A percentile compares a stretch with the other conserved stretches of the same genome.
Evolutionary conservation across 2,113 vertebrate species (phyloP).

Genomic region (Bombycilla garrulus): DNA sequence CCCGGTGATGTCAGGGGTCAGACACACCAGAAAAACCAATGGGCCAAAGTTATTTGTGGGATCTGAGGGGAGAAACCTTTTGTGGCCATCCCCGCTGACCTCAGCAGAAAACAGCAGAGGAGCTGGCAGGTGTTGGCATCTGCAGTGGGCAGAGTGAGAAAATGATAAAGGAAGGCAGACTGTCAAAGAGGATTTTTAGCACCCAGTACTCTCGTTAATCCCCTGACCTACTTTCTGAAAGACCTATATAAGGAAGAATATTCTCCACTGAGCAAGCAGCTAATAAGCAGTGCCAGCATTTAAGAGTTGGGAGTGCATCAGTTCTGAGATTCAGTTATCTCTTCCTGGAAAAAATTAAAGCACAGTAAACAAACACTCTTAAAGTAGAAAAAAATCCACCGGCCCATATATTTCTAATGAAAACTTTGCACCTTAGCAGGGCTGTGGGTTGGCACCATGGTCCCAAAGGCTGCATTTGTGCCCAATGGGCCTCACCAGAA

Average conservation of each 20-base stretch:
- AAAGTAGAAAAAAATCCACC: not conserved
- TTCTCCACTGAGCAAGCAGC: constrained; percentile 54
- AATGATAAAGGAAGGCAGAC: constrained; percentile 32
- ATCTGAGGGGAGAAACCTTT: not conserved
- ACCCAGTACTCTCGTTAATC: constrained; percentile 8
- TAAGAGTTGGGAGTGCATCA: constrained; percentile 40
- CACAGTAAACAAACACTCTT: not conserved
- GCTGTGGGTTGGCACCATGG: not conserved
- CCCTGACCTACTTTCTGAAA: constrained; percentile 66
- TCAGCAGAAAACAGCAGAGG: not conserved
- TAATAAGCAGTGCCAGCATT: constrained; percentile 48
- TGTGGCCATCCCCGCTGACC: not conserved
- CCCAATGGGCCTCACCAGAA: not conserved
- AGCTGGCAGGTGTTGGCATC: not conserved
- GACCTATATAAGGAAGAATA: constrained; percentile 65
- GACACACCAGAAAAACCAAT: fast-evolving
- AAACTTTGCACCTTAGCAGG: not conserved
- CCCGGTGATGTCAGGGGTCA: not conserved
- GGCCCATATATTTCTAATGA: not conserved
- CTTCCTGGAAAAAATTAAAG: constrained; percentile 60
- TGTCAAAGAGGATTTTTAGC: constrained; percentile 60
- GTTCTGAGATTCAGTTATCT: constrained; percentile 47
- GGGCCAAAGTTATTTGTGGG: fast-evolving
- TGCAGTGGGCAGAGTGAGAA: not conserved
- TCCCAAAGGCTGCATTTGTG: not conserved